A percentile compares a stretch with the other conserved stretches of the same genome.
phyloP scores from a whole-genome alignment of 2,113 vertebrate genomes.

The Protobothrops flavoviridis region DNA sequence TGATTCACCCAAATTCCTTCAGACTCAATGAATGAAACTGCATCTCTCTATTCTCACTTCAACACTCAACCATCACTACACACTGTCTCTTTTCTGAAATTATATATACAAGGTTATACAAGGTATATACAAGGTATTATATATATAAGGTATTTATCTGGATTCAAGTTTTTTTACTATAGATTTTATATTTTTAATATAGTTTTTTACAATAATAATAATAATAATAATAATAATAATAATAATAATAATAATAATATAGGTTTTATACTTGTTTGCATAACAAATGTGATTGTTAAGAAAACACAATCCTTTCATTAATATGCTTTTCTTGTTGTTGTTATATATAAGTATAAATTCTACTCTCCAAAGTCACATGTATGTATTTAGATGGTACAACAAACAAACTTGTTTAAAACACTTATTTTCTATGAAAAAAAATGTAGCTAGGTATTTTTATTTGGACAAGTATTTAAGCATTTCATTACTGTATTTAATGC shows the following conservation, averaged over 20 bases:
- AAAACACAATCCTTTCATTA: background rate
- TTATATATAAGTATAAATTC: background rate
- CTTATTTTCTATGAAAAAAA: background rate
- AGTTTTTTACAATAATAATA: too few relatives aligned
- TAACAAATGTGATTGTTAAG: too few relatives aligned
- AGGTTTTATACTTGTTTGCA: too few relatives aligned
- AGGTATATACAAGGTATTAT: too few relatives aligned
- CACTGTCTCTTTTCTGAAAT: background rate
- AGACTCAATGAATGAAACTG: background rate
- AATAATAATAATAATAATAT: too few relatives aligned
- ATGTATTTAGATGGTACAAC: background rate
- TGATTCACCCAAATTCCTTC: background rate
- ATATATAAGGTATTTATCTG: background rate
- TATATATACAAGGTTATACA: background rate
- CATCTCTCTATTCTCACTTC: background rate
- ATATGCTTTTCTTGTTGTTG: background rate
- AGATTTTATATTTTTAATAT: too few relatives aligned
- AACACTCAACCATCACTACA: too few relatives aligned
- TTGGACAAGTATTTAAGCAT: background rate
- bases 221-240: too few relatives aligned
- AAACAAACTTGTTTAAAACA: background rate
- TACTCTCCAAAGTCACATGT: background rate
- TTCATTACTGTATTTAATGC: background rate
- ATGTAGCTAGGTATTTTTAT: background rate
- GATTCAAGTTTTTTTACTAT: background rate